phyloP scores from a whole-genome alignment of 2,888 invertebrate species.

The Caenorhabditis parvicauda region DNA sequence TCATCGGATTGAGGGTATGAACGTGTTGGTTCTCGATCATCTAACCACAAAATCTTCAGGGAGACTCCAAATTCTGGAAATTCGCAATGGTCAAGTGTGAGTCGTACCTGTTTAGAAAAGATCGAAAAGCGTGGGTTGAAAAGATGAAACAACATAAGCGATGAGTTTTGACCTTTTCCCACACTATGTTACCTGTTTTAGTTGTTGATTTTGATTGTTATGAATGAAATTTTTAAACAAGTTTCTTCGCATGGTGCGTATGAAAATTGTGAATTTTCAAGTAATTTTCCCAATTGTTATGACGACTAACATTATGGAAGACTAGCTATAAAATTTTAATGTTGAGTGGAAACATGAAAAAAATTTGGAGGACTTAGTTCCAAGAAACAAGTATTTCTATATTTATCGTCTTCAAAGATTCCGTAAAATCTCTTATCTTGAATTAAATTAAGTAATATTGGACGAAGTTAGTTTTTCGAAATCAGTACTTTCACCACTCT shows the following conservation, averaged over 20 bases:
- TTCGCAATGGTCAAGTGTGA: conserved; percentile 41
- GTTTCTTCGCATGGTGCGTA: not conserved
- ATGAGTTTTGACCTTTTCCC: conserved; percentile 1
- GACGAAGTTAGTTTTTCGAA: too few species aligned
- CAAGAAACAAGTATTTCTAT: too few species aligned
- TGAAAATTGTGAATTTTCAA: not conserved
- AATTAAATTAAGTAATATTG: too few species aligned
- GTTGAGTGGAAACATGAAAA: too few species aligned
- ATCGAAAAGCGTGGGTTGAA: conserved; percentile 29
- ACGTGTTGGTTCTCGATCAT: not conserved
- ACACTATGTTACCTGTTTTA: not conserved
- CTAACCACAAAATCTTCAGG: conserved; percentile 18
- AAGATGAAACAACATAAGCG: conserved; percentile 29
- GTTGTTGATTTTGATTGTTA: not conserved
- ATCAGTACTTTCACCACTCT: too few species aligned
- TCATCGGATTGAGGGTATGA: conserved; percentile 35
- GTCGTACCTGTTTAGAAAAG: conserved; percentile 27
- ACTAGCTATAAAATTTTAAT: too few species aligned
- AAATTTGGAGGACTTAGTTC: too few species aligned
- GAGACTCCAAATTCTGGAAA: conserved; percentile 32
- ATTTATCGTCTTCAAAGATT: too few species aligned
- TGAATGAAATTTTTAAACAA: not conserved
- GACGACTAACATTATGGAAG: too few species aligned
- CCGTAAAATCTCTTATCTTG: too few species aligned
- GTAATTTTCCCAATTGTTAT: too few species aligned